Evolutionary conservation across 2,113 vertebrate genomes (phyloP), one percentile per base, ranked within the genome.

Genomic region (Puntigrus tetrazona): DNA sequence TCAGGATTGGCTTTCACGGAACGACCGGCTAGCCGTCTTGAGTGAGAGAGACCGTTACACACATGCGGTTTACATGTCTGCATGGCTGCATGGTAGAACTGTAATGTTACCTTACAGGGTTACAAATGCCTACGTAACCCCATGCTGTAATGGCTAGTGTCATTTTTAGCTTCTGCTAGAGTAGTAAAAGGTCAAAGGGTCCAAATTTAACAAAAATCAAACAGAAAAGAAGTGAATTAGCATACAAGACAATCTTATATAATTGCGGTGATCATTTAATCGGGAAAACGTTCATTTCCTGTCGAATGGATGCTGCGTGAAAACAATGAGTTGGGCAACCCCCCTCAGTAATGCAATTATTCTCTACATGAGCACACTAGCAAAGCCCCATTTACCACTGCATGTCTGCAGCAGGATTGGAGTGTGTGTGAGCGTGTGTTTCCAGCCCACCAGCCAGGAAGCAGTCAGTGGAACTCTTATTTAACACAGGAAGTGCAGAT

Each of bases 401-500:
- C 41, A 52, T 18, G 52, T 80, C 50, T 79, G 80, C 29, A 38
- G 79, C 41, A 34, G 20, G 3, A 10, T 18, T 63, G 16, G 78
- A 55, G 11, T 52, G 70, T 86, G 10, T 85, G 14, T 80, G 47
- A 78, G 82, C 31, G 43, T 81, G 67, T 5, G 36, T 80, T 74
- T 83, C 89, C 81, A 36, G 87, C 89, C 89, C 84, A 86, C 86
- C 88, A 89, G 83, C 82, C 91, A 92, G 89, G 88, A 90, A 92
- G 88, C 84, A 88, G 89, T 88, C 88, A 85, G 76, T 87, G 79
- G 72, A 16, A 80, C 63, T 90, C 83, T 84, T 87, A 91, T 92
- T 94, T 89, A 90, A 90, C 82, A 87, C 91, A 90, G 91, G 89
- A 90, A 91, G 87, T 87, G 86, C 87, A 89, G 86, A 87, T 93